phyloP scores from a whole-genome alignment of 2,888 invertebrate genomes.

The Ormyrus nitidulus region DNA sequence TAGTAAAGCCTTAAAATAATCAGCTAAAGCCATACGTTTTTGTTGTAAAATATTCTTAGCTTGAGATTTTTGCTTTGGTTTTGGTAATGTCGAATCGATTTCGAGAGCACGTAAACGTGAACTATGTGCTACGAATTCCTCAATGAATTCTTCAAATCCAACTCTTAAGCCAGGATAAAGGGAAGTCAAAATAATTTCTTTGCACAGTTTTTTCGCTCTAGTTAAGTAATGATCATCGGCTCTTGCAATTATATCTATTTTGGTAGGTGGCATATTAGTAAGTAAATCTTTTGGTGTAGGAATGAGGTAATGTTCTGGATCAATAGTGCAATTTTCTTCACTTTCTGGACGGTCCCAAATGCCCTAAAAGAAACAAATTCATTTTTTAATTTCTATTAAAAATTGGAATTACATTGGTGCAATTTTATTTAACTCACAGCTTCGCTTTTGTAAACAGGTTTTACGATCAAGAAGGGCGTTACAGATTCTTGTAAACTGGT shows the following conservation, averaged over 20 bases:
- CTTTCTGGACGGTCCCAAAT: slow-evolving; percentile 69
- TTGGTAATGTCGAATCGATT: slow-evolving; percentile 76
- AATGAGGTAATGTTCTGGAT: slow-evolving; percentile 72
- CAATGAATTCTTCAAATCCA: slow-evolving; percentile 82
- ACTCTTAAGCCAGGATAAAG: slow-evolving; percentile 81
- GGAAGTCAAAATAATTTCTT: slow-evolving; percentile 79
- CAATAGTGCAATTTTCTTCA: slow-evolving; percentile 66
- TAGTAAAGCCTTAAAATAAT: slow-evolving; percentile 88
- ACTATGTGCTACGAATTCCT: slow-evolving; percentile 82
- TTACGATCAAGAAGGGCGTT: slow-evolving; percentile 68
- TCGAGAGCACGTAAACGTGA: slow-evolving; percentile 82
- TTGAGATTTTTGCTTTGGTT: slow-evolving; percentile 86
- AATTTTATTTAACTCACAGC: slow-evolving; percentile 38
- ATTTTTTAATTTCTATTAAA: slow-evolving; percentile 5
- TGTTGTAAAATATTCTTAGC: slow-evolving; percentile 89
- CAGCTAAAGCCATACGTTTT: slow-evolving; percentile 89
- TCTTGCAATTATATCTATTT: slow-evolving; percentile 72
- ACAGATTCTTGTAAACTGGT: slow-evolving; percentile 74
- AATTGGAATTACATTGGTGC: background rate
- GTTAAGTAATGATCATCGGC: slow-evolving; percentile 75
- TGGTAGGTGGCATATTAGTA: background rate
- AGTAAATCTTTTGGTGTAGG: slow-evolving; percentile 9
- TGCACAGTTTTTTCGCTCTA: slow-evolving; percentile 82
- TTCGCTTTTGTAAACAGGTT: slow-evolving; percentile 64
- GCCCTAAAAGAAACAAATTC: slow-evolving; percentile 56